Base-by-base conservation (phyloP, 2,888 invertebrate species). In the Cerceris rybyensis region DNA sequence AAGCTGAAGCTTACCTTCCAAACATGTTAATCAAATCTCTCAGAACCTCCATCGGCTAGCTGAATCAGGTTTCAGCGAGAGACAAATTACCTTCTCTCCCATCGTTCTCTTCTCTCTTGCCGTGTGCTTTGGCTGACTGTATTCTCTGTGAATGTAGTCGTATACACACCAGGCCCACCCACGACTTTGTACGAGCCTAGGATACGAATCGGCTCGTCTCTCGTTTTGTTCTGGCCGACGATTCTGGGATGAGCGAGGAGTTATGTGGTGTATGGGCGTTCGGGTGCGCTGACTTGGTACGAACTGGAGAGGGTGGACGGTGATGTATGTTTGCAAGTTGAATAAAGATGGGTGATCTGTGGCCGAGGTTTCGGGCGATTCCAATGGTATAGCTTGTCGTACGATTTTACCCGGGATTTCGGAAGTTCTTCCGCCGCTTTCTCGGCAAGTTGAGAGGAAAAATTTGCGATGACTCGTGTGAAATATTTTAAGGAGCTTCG, bases 281-380 rank as follows among this genome's bases (percentile, higher is more conserved):
- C 43, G 42, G n/a, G 42, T 42, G 0, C 41, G 58, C 43, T 49
- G n/a, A n/a, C 57, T 61, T n/a, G n/a, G 14, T 52, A 52, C n/a
- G 7, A 13, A n/a, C n/a, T 13, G 7, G n/a, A 42, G 17, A 63
- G 16, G 55, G 16, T 46, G 57, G 70, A 70, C 41, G 67, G 64
- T 72, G 81, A 82, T 81, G 67, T 75, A 81, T 59, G 79, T 63
- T 59, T 70, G 75, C 61, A 66, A 67, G 78, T 78, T 69, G 78
- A 73, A 72, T 57, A 70, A 82, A 78, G 73, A 82, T 79, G 68
- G 72, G 79, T 81, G 82, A 82, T 81, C 79, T 46, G 75, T 73
- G 72, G 63, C 54, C 70, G 52, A 60, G 73, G 76, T 73, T 77
- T 68, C 59, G 64, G 39, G 41, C 43, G 55, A 13, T 72, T 68